Base-by-base conservation (phyloP, 2,888 invertebrate species). In the Diaprepes abbreviatus region DNA sequence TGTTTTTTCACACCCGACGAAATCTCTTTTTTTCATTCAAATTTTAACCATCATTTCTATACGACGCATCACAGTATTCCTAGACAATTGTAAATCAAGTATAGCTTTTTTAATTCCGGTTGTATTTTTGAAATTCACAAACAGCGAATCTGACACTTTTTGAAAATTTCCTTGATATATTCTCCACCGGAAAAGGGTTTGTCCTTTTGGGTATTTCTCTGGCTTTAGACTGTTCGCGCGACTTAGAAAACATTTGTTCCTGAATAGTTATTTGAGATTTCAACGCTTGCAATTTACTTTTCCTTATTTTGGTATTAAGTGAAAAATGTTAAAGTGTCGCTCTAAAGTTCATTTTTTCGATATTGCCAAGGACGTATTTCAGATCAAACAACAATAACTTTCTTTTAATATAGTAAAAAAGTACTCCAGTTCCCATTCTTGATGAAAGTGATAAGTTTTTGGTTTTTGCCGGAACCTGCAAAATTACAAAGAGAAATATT, bases 171-270 rank as follows among this genome's bases (percentile, higher is more conserved):
- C 40, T 73, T 73, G 19, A 69, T 65, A 50, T 70, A 63, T 73
- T 73, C 70, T 55, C 70, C 73, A 63, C 70, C 66, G 24, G 63
- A 58, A 67, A 73, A 73, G n/a, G 68, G 68, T 68, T 73, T 72
- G 33, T 70, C 66, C 36, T 71, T 71, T 66, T 71, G 65, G 70
- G 71, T 71, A 66, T 73, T 68, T 60, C 28, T 58, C 36, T 72
- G 52, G 60, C 65, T 66, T 59, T 59, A 59, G 21, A 3, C 28
- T 52, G 21, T 24, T 52, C 52, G 31, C n/a, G 3, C 35, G 54
- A 31, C 54, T 12, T 14, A 54, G 54, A 54, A 54, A 54, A 54
- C 5, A 48, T 66, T 62, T 65, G 67, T 66, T 63, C 66, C 65
- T 45, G 60, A 16, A 66, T 45, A 66, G 33, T 65, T 65, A 65